These are phyloP conservation scores for Emys orbicularis DNA, from an alignment of 2,797 vertebrate genomes.

Conservation along the genomic window DNA sequence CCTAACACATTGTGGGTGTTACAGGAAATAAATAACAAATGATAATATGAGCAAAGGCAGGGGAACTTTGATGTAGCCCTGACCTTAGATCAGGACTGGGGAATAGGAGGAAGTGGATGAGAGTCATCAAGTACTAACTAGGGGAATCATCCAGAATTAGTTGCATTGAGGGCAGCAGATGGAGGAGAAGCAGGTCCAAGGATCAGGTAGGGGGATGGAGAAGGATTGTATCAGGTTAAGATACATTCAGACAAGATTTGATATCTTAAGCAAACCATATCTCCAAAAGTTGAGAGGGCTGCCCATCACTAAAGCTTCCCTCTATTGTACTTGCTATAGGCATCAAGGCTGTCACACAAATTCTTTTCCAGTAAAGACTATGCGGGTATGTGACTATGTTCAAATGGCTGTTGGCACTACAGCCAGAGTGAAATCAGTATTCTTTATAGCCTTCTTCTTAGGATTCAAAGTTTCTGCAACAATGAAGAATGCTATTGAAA, in stretches of 20 bases:
- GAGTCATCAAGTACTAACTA: neutral
- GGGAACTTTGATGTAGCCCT: neutral
- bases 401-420: conserved; percentile 48
- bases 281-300: neutral
- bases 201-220: neutral
- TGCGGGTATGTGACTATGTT: neutral
- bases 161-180: rapidly evolving
- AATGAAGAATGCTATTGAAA: conserved; percentile 75
- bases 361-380: neutral
- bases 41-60: neutral
- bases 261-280: neutral
- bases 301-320: neutral
- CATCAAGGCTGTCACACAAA: neutral
- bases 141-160: neutral
- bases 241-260: neutral
- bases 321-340: neutral
- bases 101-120: neutral
- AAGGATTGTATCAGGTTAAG: neutral
- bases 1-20: neutral
- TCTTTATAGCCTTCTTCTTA: conserved; percentile 71
- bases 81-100: neutral
- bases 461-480: conserved; percentile 74
- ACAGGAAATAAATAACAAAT: neutral
- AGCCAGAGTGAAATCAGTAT: conserved; percentile 50
- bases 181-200: neutral